These are phyloP conservation scores for Prorops nasuta DNA, from an alignment of 1,140 invertebrate genomes.

Conservation along the genomic window DNA sequence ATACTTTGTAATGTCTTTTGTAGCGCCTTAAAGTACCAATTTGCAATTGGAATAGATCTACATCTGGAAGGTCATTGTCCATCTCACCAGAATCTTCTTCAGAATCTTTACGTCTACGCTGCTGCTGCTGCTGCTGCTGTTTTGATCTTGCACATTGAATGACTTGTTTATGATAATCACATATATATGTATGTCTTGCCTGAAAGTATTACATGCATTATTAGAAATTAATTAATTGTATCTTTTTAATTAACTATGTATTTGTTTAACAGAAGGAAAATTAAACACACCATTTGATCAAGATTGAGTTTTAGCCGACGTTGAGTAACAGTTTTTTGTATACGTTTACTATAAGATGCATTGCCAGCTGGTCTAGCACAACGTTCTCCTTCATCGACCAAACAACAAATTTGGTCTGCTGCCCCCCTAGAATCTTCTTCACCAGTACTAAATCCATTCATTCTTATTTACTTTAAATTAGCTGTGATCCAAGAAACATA, in stretches of 20 bases:
- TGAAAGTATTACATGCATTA: constrained; percentile 39
- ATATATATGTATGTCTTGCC: constrained; percentile 94
- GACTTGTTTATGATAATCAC: constrained; percentile 92
- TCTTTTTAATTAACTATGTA: background rate
- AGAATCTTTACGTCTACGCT: constrained; percentile 81
- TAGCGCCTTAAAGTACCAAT: constrained; percentile 90
- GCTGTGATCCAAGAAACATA: too few relatives aligned
- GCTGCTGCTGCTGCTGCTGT: constrained; percentile 55
- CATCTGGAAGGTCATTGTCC: constrained; percentile 85
- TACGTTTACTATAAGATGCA: constrained; percentile 94
- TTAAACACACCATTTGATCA: constrained; percentile 71
- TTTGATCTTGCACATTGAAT: constrained; percentile 90
- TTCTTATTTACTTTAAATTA: too few relatives aligned
- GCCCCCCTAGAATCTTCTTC: constrained; percentile 83
- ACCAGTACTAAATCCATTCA: constrained; percentile 87
- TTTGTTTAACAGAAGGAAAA: background rate
- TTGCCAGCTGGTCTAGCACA: constrained; percentile 88
- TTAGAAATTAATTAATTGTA: constrained; percentile 1
- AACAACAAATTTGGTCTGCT: constrained; percentile 88
- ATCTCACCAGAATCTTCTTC: constrained; percentile 89
- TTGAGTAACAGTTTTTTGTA: constrained; percentile 94
- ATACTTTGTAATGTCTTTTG: constrained; percentile 90
- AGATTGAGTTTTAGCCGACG: constrained; percentile 85
- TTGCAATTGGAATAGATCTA: constrained; percentile 90
- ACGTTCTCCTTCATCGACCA: constrained; percentile 84